Conservation (phyloP, 2,888 invertebrate species). For the Euproctis similis region DNA sequence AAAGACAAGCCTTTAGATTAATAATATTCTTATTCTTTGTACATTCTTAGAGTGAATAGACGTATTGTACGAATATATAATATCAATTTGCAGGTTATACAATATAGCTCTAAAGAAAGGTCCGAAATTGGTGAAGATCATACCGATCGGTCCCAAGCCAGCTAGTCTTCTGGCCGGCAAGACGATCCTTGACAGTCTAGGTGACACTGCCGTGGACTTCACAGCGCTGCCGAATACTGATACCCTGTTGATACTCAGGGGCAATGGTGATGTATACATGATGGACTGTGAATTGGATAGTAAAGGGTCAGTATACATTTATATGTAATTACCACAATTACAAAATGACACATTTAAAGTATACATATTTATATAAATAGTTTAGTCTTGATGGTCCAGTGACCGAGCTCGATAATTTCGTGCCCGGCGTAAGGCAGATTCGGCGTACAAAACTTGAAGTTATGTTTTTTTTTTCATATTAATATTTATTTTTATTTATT, state of each 20-base stretch:
- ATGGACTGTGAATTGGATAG: conserved; percentile 48
- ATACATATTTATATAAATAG: too few relatives aligned
- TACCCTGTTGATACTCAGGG: conserved; percentile 82
- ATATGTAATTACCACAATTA: background rate
- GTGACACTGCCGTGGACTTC: conserved; percentile 91
- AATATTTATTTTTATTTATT: too few relatives aligned
- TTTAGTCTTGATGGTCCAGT: too few relatives aligned
- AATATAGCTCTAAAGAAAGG: conserved; percentile 58
- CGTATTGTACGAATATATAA: too few relatives aligned
- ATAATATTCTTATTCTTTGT: too few relatives aligned
- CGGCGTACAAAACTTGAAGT: too few relatives aligned
- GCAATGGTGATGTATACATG: conserved; percentile 88
- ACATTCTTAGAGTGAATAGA: too few relatives aligned
- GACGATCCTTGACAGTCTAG: conserved; percentile 76
- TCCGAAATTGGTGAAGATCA: conserved; percentile 51
- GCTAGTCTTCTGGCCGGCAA: conserved; percentile 62
- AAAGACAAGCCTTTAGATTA: too few relatives aligned
- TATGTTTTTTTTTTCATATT: too few relatives aligned
- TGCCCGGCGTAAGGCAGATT: too few relatives aligned
- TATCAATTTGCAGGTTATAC: conserved; percentile 63
- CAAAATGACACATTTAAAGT: too few relatives aligned
- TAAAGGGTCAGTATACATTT: conserved; percentile 33
- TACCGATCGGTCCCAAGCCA: conserved; percentile 57
- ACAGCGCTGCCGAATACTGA: conserved; percentile 67
- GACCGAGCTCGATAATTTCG: too few relatives aligned